Percentiles rank a stretch among this genome's conserved stretches.
Conservation (phyloP, 1,140 invertebrate species). For the Eufriesea mexicana region DNA sequence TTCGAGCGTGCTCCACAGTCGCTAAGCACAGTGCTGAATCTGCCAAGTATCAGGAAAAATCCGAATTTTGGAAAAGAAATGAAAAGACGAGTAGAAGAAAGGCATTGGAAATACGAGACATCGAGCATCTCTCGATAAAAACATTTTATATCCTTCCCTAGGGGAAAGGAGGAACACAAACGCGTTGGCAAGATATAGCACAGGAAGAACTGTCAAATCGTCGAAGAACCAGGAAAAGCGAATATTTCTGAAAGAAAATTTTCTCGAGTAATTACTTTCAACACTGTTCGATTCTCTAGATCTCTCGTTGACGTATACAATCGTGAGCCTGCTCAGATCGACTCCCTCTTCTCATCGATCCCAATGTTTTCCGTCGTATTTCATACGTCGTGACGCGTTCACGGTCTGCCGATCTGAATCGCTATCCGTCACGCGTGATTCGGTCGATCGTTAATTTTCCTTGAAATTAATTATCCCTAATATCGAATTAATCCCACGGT, state of each 20-base stretch:
- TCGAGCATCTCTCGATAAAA: not conserved
- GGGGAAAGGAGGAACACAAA: not conserved
- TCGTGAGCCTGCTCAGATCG: slow-evolving; percentile 28
- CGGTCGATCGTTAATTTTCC: not conserved
- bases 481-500: not conserved
- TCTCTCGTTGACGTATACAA: not conserved
- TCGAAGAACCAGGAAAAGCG: too few relatives aligned
- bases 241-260: not conserved
- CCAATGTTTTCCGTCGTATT: slow-evolving; percentile 5
- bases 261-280: not conserved
- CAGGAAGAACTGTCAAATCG: too few relatives aligned
- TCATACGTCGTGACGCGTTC: not conserved
- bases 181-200: not conserved
- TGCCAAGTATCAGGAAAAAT: not conserved
- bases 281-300: not conserved
- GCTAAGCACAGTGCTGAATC: slow-evolving; percentile 13
- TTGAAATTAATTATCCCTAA: slow-evolving; percentile 17
- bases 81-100: not conserved
- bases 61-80: too few relatives aligned
- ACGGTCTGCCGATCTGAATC: slow-evolving; percentile 35
- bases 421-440: slow-evolving; percentile 31
- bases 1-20: slow-evolving; percentile 38
- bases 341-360: slow-evolving; percentile 25
- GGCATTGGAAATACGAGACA: not conserved
- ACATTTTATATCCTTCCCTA: not conserved